Base-by-base conservation (phyloP, 2,797 vertebrate genomes). In the Echeneis naucrates region DNA sequence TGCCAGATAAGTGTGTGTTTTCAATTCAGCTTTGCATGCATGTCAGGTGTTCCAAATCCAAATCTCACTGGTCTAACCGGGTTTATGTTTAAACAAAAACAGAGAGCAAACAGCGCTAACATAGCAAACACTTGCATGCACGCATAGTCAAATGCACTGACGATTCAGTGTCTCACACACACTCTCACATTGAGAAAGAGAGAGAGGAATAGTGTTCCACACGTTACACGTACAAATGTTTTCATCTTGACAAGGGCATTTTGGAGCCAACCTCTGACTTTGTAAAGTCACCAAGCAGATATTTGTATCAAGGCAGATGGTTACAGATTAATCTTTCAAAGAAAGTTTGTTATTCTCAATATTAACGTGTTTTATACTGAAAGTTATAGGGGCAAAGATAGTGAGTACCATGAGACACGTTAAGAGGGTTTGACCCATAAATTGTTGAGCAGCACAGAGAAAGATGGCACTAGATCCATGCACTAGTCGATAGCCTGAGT, bases 81-180 rank as follows among this genome's bases (percentile, higher is more conserved):
- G 88, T 88, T 89, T 67, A 65, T 92, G 90, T 91, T 92, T 87
- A 84, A 91, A 91, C 74, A 91, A 90, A 90, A 89, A 77, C 85
- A 85, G 57, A 84, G 53, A 24, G 75, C 80, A 91, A 90, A 89
- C 68, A 85, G 23, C 2, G 1, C 55, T 50, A 54, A 88, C 71
- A 70, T 60, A 30, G 52, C 71, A 74, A 77, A 85, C 64, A 70
- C 68, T 42, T 14, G 38, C 14, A 19, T 55, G 48, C 53, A 68
- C 58, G 59, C 38, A 59, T 10, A 81, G n/a, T 59, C 45, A 76
- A 68, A 58, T 45, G 42, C 55, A 72, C 37, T 40, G 3, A 35
- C 24, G 37, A 81, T 21, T 73, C 30, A 62, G 51, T 23, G 53
- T 19, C 48, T 56, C n/a, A n/a, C n/a, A n/a, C n/a, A n/a, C n/a